Base-by-base conservation (phyloP, 1,140 invertebrate species). In the Leptopilina boulardi region DNA sequence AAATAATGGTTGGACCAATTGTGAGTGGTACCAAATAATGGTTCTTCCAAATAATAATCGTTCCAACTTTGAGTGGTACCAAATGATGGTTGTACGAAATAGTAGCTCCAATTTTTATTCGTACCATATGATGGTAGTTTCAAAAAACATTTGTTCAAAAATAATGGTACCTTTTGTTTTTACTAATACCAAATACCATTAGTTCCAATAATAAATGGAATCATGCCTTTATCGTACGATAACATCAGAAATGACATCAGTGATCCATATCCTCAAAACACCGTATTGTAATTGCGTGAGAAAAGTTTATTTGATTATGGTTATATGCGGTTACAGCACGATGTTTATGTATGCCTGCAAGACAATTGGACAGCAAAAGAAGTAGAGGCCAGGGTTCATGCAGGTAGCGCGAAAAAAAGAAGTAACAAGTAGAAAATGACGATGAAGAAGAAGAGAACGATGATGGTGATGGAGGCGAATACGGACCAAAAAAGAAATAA, bases 241-340 rank as follows among this genome's bases (percentile, higher is more conserved):
- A 87, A 90, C 89, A 87, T 88, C 88, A 89, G 87, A 83, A 34
- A 88, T 90, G 87, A 89, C 87, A 90, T 89, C 87, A 89, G 85
- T 89, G 88, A 90, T 90, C 87, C 84, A 88, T 88, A 88, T 89
- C 87, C 83, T 82, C 79, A 84, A 86, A 78, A 83, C 79, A 81
- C 77, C 75, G 80, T 74, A 71, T 76, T 74, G 80, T 80, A 76
- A 79, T 51, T 15, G 13, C 18, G 15, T 8, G 47, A 3, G 47
- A 51, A 18, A n/a, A 51, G n/a, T 18, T 18, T 18, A 44, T 44
- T 44, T 44, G 42, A 44, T 51, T 18, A 51, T 18, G 13, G 15
- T 18, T 4, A 2, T 18, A 38, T 51, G 18, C 41, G 9, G 79
- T 80, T 83, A 81, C n/a, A n/a, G n/a, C 34, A 38, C 5, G 34